Base-by-base conservation (phyloP, 2,113 vertebrate species). In the Nannobrachium achirus region DNA sequence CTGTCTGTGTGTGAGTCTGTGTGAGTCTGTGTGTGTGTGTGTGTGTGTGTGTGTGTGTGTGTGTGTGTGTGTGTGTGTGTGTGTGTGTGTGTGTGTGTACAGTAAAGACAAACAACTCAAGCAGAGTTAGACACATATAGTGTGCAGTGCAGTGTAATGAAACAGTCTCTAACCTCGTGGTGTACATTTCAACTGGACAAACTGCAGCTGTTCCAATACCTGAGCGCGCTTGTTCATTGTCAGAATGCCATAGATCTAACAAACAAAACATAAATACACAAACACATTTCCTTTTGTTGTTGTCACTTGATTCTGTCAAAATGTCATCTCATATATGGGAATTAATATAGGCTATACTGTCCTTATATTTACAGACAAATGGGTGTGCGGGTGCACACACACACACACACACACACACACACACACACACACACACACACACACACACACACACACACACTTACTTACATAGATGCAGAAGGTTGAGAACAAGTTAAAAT, bases 241-340 rank as follows among this genome's bases (percentile, higher is more conserved):
- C 92, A 93, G 86, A 92, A 90, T 93, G 93, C 92, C 93, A 94
- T 94, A 92, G 92, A 94, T 94, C 93, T 93, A 93, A 87, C 86
- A 90, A 90, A 93, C 91, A 82, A 92, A 91, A 90, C 71, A 84
- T 89, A 53, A 91, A 79, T 79, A 86, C 70, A 85, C 56, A 75
- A 75, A 83, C 49, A 80, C 15, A 79, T 61, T 53, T 33, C 19
- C 10, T 38, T 46, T 51, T 41, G 50, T 57, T 38, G 41, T 51
- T 33, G 50, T 57, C 61, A 64, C 20, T 67, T 49, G 75, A 71
- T 65, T 19, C 41, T 53, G 50, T 45, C 66, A 16, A 40, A 66
- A 72, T 25, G 55, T 13, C 73, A 55, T 52, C 8, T 53, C 20
- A 75, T 55, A 75, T 57, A 14, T 33, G 38, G 8, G 14, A 45